A percentile compares a stretch with the other conserved stretches of the same genome.
phyloP scores from a whole-genome alignment of 1,140 invertebrate genomes.

The Danaus melanippus region DNA sequence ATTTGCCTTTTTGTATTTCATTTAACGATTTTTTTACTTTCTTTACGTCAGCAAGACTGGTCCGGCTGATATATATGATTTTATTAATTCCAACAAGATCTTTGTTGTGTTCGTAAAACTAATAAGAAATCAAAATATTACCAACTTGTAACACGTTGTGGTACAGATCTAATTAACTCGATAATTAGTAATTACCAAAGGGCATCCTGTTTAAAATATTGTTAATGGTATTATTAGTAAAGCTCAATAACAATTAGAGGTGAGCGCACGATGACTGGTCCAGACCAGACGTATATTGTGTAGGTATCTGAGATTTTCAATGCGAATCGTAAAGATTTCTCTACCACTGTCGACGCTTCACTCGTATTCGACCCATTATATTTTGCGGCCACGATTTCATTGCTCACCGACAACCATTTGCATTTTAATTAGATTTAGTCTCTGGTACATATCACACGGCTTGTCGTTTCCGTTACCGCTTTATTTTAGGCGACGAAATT shows the following conservation, averaged over 20 bases:
- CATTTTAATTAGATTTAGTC: slow-evolving; percentile 52
- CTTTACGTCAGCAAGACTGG: too few relatives aligned
- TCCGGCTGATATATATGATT: too few relatives aligned
- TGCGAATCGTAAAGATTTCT: slow-evolving; percentile 52
- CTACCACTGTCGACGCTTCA: slow-evolving; percentile 26
- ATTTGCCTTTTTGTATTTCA: slow-evolving; percentile 23
- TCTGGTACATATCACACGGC: slow-evolving; percentile 36
- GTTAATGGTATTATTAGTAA: slow-evolving; percentile 17
- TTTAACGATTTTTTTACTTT: too few relatives aligned
- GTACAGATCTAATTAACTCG: too few relatives aligned
- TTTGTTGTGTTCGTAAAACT: too few relatives aligned
- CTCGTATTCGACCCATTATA: slow-evolving; percentile 40
- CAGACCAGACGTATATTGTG: slow-evolving; percentile 26
- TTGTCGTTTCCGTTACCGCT: slow-evolving; percentile 23
- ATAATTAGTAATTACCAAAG: too few relatives aligned
- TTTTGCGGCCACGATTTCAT: slow-evolving; percentile 43
- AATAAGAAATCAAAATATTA: too few relatives aligned
- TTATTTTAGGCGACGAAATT: neutral
- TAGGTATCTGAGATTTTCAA: slow-evolving; percentile 37
- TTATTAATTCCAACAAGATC: too few relatives aligned
- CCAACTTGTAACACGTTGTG: too few relatives aligned
- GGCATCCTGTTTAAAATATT: slow-evolving; percentile 27
- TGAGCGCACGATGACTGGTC: slow-evolving; percentile 20
- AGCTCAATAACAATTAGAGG: slow-evolving; percentile 28
- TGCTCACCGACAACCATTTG: slow-evolving; percentile 43